Conservation (phyloP, 2,797 vertebrate genomes). For the Centroberyx gerrardi region DNA sequence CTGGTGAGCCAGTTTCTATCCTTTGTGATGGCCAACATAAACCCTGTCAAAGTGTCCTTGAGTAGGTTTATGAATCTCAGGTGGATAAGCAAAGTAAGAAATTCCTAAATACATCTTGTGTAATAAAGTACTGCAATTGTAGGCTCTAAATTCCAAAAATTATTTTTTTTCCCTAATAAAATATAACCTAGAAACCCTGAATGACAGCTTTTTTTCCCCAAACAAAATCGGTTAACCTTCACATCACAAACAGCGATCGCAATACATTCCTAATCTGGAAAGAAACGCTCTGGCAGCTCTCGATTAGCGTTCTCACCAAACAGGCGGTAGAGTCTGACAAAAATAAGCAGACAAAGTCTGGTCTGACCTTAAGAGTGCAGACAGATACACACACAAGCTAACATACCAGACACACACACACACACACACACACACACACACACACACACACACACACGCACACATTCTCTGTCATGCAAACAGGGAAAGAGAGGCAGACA, state of each 20-base stretch:
- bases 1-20: slow-evolving; percentile 1
- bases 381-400: slow-evolving; percentile 24
- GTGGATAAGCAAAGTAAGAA: slow-evolving; percentile 14
- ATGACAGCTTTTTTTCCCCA: slow-evolving; percentile 25
- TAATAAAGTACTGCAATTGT: not conserved
- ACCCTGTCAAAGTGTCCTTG: slow-evolving; percentile 37
- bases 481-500: slow-evolving; percentile 9
- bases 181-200: not conserved
- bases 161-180: slow-evolving; percentile 1
- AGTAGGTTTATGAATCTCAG: slow-evolving; percentile 27
- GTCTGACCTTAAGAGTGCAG: slow-evolving; percentile 48
- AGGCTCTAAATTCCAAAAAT: not conserved
- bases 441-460: slow-evolving; percentile 20
- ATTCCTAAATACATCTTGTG: not conserved
- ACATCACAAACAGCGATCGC: slow-evolving; percentile 33
- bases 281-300: slow-evolving; percentile 54
- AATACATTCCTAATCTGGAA: slow-evolving; percentile 43
- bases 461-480: slow-evolving; percentile 8
- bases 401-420: slow-evolving; percentile 22
- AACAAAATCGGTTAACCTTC: slow-evolving; percentile 29
- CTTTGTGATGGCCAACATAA: slow-evolving; percentile 8
- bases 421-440: slow-evolving; percentile 24
- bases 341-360: slow-evolving; percentile 50
- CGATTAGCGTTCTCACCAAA: slow-evolving; percentile 55
- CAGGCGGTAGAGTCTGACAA: slow-evolving; percentile 33